Conservation (phyloP, 2,797 vertebrate genomes). For the Onychomys leucogaster region DNA sequence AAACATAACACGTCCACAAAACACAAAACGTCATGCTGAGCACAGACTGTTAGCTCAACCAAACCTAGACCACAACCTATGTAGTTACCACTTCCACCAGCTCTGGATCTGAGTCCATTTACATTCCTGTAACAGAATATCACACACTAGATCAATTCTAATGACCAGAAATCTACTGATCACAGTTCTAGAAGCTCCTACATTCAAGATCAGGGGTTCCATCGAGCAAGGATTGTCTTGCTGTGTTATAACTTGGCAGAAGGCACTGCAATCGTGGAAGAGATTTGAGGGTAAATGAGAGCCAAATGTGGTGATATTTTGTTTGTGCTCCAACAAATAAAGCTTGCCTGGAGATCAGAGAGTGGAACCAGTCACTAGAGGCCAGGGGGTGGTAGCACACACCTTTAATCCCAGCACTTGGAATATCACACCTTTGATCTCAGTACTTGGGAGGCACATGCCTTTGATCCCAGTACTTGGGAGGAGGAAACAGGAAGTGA, state of each 20-base stretch:
- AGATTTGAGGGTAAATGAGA: not conserved
- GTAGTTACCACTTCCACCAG: not conserved
- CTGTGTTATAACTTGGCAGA: not conserved
- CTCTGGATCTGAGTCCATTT: not conserved
- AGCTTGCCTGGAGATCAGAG: too few species aligned
- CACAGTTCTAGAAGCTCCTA: not conserved
- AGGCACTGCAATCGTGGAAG: not conserved
- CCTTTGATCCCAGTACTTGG: too few species aligned
- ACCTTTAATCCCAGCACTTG: too few species aligned
- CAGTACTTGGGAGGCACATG: too few species aligned
- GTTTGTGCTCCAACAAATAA: too few species aligned
- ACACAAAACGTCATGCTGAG: not conserved
- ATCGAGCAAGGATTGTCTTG: not conserved
- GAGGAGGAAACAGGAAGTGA: too few species aligned
- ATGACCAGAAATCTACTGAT: not conserved
- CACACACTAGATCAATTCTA: not conserved
- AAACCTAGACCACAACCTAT: not conserved
- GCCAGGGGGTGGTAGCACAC: too few species aligned
- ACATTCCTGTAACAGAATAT: not conserved
- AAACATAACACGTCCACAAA: not conserved
- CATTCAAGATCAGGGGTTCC: not conserved
- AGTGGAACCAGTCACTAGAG: too few species aligned
- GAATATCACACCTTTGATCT: too few species aligned
- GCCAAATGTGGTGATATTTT: too few species aligned
- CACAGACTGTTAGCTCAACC: not conserved